phyloP scores from a whole-genome alignment of 2,888 invertebrate species.

The Eurois occulta region DNA sequence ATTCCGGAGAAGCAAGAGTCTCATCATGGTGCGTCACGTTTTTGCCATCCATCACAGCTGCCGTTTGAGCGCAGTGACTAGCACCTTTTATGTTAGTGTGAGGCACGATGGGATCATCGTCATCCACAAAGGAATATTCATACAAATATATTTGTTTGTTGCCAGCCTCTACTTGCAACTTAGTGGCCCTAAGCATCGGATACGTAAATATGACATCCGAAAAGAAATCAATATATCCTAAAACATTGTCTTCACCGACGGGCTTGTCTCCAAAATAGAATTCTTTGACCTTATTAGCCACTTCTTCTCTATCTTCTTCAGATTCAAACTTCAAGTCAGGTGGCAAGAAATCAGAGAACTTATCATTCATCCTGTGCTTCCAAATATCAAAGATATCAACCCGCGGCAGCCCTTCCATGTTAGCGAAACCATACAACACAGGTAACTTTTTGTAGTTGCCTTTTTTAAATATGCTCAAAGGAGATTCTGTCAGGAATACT shows the following conservation, averaged over 20 bases:
- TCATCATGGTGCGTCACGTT: conserved; percentile 50
- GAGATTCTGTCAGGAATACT: neutral
- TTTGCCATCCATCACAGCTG: conserved; percentile 46
- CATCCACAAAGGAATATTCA: too few relatives aligned
- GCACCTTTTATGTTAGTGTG: conserved; percentile 69
- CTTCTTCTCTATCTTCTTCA: neutral
- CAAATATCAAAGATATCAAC: neutral
- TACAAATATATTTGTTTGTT: too few relatives aligned
- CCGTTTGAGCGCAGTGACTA: conserved; percentile 71
- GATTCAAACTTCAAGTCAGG: conserved; percentile 3
- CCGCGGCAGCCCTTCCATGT: neutral
- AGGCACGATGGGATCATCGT: conserved; percentile 60
- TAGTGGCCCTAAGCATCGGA: too few relatives aligned
- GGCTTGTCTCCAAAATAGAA: too few relatives aligned
- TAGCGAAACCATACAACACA: neutral
- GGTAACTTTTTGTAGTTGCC: neutral
- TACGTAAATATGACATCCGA: too few relatives aligned
- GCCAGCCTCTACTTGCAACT: too few relatives aligned
- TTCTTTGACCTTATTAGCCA: neutral
- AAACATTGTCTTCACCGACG: too few relatives aligned
- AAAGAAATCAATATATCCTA: too few relatives aligned
- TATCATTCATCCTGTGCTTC: neutral
- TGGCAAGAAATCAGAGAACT: neutral
- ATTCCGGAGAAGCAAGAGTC: conserved; percentile 57
- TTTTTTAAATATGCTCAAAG: neutral